Evolutionary conservation across 2,113 vertebrate species (phyloP), one percentile per base, ranked within the genome.

Genomic region (Electrona antarctica): DNA sequence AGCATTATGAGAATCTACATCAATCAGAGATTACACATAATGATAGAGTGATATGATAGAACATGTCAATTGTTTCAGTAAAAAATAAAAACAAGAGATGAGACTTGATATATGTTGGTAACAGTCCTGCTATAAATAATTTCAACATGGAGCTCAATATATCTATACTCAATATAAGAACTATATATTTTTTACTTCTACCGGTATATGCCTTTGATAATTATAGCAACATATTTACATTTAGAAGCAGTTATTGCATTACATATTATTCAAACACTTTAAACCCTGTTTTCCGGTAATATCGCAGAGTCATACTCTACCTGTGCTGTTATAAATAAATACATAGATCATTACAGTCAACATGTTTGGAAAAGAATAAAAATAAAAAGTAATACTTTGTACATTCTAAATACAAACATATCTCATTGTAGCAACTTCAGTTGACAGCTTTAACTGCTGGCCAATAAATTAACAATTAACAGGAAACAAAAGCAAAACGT

Each of bases 221-320:
- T 75, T 75, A 79, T 87, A 82, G 76, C 8, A 69, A 63, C 79
- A 76, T 86, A 87, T 85, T 82, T 85, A 90, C 85, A 85, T 77
- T 49, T 71, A 66, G 77, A 80, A 82, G 71, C 69, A 76, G 67
- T 92, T 93, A 92, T 91, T 93, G 91, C 91, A 87, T 91, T 83
- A 78, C 60, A 69, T 79, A 81, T 79, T 72, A 79, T 78, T 82
- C 45, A 52, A 78, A 77, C 56, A 79, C 52, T 67, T 74, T 81
- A 74, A 74, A 87, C 91, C 87, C 86, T 87, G 90, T 88, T 88
- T 84, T 77, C 85, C 80, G 60, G 73, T 79, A 64, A 64, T 52
- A 74, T 57, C 64, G 63, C 73, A 71, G 50, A 81, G 9, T 45
- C 28, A 58, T 59, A 48, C 65, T 79, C 67, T 69, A 49, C 64